Base-by-base conservation (phyloP, 2,888 invertebrate species). In the Gymnosoma rotundatum region DNA sequence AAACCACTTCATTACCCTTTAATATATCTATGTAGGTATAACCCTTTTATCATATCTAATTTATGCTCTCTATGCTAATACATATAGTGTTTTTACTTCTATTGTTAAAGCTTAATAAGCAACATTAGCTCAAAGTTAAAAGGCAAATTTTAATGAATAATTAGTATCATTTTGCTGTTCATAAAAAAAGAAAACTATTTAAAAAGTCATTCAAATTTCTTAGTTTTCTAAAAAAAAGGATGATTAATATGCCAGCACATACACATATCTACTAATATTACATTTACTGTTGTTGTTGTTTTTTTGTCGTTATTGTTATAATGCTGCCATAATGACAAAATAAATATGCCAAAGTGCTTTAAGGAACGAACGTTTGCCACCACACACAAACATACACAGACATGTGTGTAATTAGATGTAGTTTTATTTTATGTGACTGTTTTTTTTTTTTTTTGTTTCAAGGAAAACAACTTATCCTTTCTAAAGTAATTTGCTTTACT, bases 241-340 rank as follows among this genome's bases (percentile, higher is more conserved):
- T 63, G 74, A 67, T 69, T 64, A 78, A 61, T 50, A 61, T 72
- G 52, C 70, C 63, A 60, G 56, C 67, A 75, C 58, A 38, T 48
- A 74, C 60, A 21, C 48, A 69, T 2, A 25, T 25, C 4, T 25
- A 66, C 63, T 38, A n/a, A 36, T 36, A 72, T 86, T 73, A 86
- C 50, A 73, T 7, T 32, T 32, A 73, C 52, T 58, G 38, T 78
- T 76, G 60, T 61, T 70, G 32, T 69, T 85, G 75, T 70, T 54
- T 16, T 54, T 16, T 6, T 36, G 20, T 36, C 5, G 45, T 56
- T 78, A 56, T 78, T 79, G 88, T 89, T 88, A 88, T 89, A 89
- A 89, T 89, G 89, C 88, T 90, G 89, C 89, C 91, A 90, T 91
- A 91, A 91, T 92, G 91, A 91, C 90, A 91, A 91, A 92, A 91